Conservation (phyloP, 1,140 invertebrate species). For the Bradynema listronoti region DNA sequence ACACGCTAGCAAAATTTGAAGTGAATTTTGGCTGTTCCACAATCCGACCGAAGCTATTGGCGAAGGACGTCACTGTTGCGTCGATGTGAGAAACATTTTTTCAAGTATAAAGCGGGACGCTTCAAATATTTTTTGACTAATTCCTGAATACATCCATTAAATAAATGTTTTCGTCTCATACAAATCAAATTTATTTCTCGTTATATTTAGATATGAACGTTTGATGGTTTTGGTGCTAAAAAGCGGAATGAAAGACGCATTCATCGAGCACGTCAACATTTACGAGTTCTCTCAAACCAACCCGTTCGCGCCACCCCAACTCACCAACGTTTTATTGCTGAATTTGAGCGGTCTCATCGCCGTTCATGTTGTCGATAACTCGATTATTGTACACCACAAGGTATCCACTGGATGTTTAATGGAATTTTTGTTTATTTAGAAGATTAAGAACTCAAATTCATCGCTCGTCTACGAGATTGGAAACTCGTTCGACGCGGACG, state of each 20-base stretch:
- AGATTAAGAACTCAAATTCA: slow-evolving; percentile 5
- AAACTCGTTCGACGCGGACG: not conserved
- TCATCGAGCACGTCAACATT: not conserved
- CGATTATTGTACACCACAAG: slow-evolving; percentile 28
- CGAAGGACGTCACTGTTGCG: slow-evolving; percentile 24
- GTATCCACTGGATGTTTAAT: slow-evolving; percentile 8
- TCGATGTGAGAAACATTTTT: slow-evolving; percentile 12
- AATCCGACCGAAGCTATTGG: slow-evolving; percentile 13
- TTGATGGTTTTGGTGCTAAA: slow-evolving; percentile 1
- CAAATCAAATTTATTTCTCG: too few species aligned
- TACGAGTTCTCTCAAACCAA: not conserved
- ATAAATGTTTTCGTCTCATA: too few species aligned
- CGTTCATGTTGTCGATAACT: slow-evolving; percentile 31
- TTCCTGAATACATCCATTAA: too few species aligned
- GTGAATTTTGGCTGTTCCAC: slow-evolving; percentile 29
- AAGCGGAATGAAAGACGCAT: not conserved
- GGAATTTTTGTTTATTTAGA: slow-evolving; percentile 4
- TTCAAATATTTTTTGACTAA: too few species aligned
- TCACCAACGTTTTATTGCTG: not conserved
- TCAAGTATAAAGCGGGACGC: too few species aligned
- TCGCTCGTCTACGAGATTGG: slow-evolving; percentile 33
- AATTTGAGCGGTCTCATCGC: slow-evolving; percentile 19
- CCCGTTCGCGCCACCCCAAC: not conserved
- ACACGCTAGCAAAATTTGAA: slow-evolving; percentile 26
- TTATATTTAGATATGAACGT: slow-evolving; percentile 1